These are phyloP conservation scores for Brachionus rubens DNA, from an alignment of 1,140 invertebrate species.

Conservation along the genomic window DNA sequence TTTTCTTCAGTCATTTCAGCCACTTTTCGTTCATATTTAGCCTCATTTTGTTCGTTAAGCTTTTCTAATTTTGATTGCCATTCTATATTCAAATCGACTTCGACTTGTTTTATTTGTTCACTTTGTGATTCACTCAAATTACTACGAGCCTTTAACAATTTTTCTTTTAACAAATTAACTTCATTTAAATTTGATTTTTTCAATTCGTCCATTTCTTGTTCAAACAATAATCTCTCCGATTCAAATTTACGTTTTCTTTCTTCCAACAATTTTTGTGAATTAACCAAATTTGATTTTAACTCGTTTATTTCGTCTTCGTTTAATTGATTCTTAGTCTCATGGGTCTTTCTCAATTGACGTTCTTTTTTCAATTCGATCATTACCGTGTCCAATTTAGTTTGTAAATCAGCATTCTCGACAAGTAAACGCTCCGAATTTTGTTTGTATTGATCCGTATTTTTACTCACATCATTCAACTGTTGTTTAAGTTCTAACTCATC, in stretches of 20 bases:
- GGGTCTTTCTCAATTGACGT: constrained; percentile 50
- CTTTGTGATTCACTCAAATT: constrained; percentile 51
- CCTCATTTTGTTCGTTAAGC: constrained; percentile 50
- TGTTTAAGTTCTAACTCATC: constrained; percentile 53
- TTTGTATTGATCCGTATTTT: constrained; percentile 47
- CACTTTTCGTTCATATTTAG: constrained; percentile 54
- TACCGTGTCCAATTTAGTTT: constrained; percentile 50
- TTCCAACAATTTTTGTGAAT: constrained; percentile 52
- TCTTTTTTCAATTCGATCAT: constrained; percentile 54
- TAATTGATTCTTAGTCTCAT: constrained; percentile 51
- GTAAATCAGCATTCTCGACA: constrained; percentile 52
- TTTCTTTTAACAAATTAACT: constrained; percentile 52
- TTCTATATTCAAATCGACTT: constrained; percentile 54
- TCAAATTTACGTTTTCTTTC: constrained; percentile 52
- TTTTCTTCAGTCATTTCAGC: constrained; percentile 54
- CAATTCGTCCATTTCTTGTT: constrained; percentile 55
- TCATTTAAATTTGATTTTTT: constrained; percentile 53
- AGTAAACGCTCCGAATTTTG: constrained; percentile 52
- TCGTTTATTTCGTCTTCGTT: constrained; percentile 55
- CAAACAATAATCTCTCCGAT: constrained; percentile 52
- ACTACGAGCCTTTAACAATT: constrained; percentile 52
- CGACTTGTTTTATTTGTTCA: constrained; percentile 53
- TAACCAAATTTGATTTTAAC: constrained; percentile 50
- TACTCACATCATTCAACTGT: constrained; percentile 49
- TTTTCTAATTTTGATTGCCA: constrained; percentile 55